phyloP scores from a whole-genome alignment of 2,797 vertebrate genomes.

The Choloepus didactylus region DNA sequence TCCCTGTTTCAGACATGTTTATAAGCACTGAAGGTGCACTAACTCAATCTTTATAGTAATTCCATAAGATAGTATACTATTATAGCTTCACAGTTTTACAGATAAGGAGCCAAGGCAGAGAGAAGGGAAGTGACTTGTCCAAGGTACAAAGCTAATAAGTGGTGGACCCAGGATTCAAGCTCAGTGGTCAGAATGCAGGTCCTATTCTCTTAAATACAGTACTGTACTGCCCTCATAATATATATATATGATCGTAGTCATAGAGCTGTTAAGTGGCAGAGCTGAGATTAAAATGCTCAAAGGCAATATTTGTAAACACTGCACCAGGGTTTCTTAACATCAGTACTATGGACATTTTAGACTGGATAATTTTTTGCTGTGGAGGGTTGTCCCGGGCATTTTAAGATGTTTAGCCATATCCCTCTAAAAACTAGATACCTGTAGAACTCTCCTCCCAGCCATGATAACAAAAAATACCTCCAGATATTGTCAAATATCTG shows the following conservation, averaged over 20 bases:
- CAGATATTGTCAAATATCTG: background rate
- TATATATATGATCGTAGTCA: background rate
- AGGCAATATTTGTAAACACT: background rate
- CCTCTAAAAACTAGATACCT: background rate
- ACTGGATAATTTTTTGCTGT: background rate
- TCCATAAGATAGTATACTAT: background rate
- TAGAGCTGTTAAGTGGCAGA: conserved; percentile 26
- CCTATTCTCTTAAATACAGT: background rate
- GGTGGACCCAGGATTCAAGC: background rate
- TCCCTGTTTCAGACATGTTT: background rate
- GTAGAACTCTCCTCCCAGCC: background rate
- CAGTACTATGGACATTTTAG: background rate
- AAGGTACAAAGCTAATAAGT: background rate
- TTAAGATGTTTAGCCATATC: background rate
- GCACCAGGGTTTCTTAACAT: background rate
- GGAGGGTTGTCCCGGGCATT: background rate
- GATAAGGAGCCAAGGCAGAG: background rate
- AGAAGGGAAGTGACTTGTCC: background rate
- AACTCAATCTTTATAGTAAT: background rate
- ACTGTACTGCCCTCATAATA: background rate
- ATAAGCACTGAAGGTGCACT: background rate
- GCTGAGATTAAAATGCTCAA: background rate
- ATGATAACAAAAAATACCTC: background rate
- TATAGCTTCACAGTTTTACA: background rate
- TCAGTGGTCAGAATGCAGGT: background rate